Percentiles rank a stretch among this genome's conserved stretches.
Evolutionary conservation across 2,113 vertebrate genomes (phyloP).

Genomic region (Progne subis): DNA sequence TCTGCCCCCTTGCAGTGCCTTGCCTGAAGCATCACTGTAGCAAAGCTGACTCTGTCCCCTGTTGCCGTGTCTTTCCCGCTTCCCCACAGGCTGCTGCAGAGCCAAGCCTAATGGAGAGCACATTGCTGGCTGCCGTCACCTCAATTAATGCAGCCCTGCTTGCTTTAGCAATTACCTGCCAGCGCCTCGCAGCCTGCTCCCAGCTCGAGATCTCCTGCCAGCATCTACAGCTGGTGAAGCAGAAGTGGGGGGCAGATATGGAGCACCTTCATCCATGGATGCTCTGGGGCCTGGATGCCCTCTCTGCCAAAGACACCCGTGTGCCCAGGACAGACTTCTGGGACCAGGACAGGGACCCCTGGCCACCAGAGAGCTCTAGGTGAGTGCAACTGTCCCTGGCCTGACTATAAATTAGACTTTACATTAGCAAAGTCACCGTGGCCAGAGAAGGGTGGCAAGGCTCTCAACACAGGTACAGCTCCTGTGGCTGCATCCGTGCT

Average conservation of each 20-base stretch:
- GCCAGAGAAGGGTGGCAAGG: background rate
- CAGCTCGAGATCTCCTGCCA: conserved; percentile 41
- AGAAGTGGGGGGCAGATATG: background rate
- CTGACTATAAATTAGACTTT: background rate
- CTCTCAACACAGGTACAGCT: background rate
- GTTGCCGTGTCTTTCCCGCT: background rate
- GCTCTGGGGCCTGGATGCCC: background rate
- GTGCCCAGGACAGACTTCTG: background rate
- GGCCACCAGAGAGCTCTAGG: background rate
- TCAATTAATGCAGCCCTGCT: conserved; percentile 56
- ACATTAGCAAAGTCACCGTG: background rate
- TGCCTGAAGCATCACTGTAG: background rate
- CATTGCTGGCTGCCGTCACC: background rate
- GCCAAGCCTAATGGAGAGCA: conserved; percentile 22
- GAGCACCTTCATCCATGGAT: background rate
- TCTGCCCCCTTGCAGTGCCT: background rate
- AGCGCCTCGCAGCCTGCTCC: background rate
- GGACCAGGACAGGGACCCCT: background rate
- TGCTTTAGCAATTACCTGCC: conserved; percentile 58
- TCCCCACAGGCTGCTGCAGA: background rate
- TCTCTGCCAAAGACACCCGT: background rate
- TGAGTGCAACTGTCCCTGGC: background rate
- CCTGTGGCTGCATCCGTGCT: background rate
- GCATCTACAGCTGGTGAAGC: background rate
- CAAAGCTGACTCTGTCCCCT: background rate